A percentile compares a stretch with the other conserved stretches of the same genome.
Conservation (phyloP, 2,888 invertebrate species). For the Dermolepida albohirtum region DNA sequence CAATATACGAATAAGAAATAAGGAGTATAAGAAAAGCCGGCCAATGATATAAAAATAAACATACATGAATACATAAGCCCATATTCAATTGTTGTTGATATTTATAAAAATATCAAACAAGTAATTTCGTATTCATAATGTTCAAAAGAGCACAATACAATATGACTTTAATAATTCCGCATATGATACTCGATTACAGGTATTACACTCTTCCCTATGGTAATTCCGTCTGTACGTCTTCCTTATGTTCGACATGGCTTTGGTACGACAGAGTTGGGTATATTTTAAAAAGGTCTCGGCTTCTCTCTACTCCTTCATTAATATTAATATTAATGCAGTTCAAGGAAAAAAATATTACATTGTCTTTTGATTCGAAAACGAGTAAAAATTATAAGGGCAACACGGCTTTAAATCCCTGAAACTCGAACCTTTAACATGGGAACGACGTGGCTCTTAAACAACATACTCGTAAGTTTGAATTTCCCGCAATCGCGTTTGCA, state of each 20-base stretch:
- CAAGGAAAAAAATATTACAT: slow-evolving; percentile 40
- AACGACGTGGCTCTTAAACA: slow-evolving; percentile 44
- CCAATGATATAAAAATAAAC: slow-evolving; percentile 54
- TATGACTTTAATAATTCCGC: slow-evolving; percentile 55
- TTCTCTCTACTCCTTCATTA: slow-evolving; percentile 36
- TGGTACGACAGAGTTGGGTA: not conserved
- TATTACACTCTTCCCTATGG: slow-evolving; percentile 37
- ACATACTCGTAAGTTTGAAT: slow-evolving; percentile 51
- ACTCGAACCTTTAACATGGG: not conserved
- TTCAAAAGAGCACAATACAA: slow-evolving; percentile 57
- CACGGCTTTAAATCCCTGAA: not conserved
- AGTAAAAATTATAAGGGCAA: slow-evolving; percentile 31
- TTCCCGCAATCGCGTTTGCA: slow-evolving; percentile 51
- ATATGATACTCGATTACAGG: slow-evolving; percentile 51
- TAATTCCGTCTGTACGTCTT: slow-evolving; percentile 23
- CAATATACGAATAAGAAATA: not conserved
- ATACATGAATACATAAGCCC: slow-evolving; percentile 47
- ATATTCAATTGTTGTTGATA: slow-evolving; percentile 62
- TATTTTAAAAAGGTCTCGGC: slow-evolving; percentile 7
- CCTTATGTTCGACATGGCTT: not conserved
- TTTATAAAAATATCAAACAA: slow-evolving; percentile 60
- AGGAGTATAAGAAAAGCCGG: slow-evolving; percentile 43
- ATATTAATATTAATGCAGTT: slow-evolving; percentile 45
- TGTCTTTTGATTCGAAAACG: slow-evolving; percentile 39
- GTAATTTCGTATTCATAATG: slow-evolving; percentile 64